These are phyloP conservation scores for Anas platyrhynchos DNA, from an alignment of 2,113 vertebrate genomes.

Conservation along the genomic window DNA sequence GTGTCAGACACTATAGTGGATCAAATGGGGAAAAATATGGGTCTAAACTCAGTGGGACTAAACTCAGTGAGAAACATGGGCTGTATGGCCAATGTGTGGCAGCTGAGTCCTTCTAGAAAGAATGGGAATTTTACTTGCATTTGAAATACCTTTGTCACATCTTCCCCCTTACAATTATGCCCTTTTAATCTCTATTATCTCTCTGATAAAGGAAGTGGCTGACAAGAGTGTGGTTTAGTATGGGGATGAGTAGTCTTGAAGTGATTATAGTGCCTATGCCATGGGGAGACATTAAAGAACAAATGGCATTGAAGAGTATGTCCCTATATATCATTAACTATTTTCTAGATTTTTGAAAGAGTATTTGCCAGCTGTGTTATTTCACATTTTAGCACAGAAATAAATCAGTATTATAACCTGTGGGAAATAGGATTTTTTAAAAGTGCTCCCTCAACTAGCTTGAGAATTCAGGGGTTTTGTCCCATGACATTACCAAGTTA, in stretches of 20 bases:
- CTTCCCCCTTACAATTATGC: neutral
- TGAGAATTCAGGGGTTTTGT: slow-evolving; percentile 34
- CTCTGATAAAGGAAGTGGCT: neutral
- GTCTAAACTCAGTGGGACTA: neutral
- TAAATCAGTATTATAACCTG: slow-evolving; percentile 56
- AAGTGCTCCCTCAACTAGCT: slow-evolving; percentile 13
- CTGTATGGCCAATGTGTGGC: neutral
- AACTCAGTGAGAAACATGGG: neutral
- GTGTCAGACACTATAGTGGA: neutral
- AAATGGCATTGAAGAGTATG: slow-evolving; percentile 47
- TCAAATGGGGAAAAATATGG: neutral
- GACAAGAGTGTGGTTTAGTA: neutral
- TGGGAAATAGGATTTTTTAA: slow-evolving; percentile 41
- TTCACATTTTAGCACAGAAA: slow-evolving; percentile 48
- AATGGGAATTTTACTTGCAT: neutral
- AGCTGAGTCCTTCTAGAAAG: neutral
- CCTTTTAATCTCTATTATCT: neutral
- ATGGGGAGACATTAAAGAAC: slow-evolving; percentile 1
- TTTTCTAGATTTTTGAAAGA: slow-evolving; percentile 43
- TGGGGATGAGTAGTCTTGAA: neutral
- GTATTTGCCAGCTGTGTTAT: neutral
- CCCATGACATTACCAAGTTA: slow-evolving; percentile 35
- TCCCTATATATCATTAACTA: slow-evolving; percentile 50
- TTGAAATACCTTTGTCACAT: neutral
- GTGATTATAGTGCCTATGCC: slow-evolving; percentile 46